Conservation (phyloP, 1,140 invertebrate genomes). For the Hypsibius dujardini region DNA sequence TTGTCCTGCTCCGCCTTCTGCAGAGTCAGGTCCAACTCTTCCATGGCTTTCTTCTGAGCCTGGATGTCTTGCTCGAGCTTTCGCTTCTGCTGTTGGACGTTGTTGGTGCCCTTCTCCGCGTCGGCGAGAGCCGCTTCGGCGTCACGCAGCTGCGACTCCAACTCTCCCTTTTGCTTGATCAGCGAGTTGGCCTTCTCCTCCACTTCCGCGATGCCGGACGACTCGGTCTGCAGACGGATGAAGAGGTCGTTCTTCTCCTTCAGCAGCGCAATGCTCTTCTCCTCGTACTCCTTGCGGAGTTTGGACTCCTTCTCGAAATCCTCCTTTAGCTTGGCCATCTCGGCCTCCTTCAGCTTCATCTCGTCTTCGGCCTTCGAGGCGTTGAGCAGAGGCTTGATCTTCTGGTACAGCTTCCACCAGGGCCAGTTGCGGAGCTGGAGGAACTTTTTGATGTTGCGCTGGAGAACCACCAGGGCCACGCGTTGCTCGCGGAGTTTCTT, state of each 20-base stretch:
- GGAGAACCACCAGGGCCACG: slow-evolving; percentile 71
- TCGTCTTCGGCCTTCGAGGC: slow-evolving; percentile 81
- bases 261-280: slow-evolving; percentile 21
- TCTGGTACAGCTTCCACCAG: slow-evolving; percentile 78
- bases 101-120: slow-evolving; percentile 25
- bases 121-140: slow-evolving; percentile 23
- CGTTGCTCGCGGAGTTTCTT: slow-evolving; percentile 40
- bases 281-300: slow-evolving; percentile 21
- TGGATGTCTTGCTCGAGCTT: slow-evolving; percentile 25
- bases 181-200: slow-evolving; percentile 21
- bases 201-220: slow-evolving; percentile 22
- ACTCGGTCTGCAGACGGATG: slow-evolving; percentile 23
- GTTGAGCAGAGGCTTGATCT: slow-evolving; percentile 70
- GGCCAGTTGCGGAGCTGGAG: slow-evolving; percentile 75
- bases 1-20: slow-evolving; percentile 40
- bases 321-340: slow-evolving; percentile 21
- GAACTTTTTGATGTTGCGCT: slow-evolving; percentile 75
- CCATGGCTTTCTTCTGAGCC: slow-evolving; percentile 26
- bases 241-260: slow-evolving; percentile 22
- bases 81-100: slow-evolving; percentile 27
- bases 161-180: slow-evolving; percentile 21
- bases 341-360: slow-evolving; percentile 22
- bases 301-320: slow-evolving; percentile 22
- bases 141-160: slow-evolving; percentile 22
- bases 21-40: slow-evolving; percentile 31